These are phyloP conservation scores for Dolomedes plantarius DNA, from an alignment of 2,888 invertebrate genomes.

Conservation along the genomic window DNA sequence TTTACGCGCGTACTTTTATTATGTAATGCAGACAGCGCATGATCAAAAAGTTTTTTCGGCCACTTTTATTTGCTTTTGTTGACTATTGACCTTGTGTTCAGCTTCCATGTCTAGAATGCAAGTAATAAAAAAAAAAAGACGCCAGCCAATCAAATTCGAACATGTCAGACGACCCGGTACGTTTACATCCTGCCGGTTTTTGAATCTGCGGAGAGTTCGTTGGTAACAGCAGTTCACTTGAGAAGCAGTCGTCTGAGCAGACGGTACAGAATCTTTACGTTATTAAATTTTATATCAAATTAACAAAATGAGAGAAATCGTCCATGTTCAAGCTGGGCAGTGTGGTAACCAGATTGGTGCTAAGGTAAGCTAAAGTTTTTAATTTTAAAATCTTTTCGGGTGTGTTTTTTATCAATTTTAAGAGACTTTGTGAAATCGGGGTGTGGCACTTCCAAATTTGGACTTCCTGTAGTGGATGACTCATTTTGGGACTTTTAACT, in stretches of 20 bases:
- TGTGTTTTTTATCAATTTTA: neutral
- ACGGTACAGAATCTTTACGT: neutral
- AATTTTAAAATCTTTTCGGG: no score
- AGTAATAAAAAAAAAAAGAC: constrained; percentile 24
- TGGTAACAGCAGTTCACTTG: neutral
- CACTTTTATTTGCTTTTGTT: neutral
- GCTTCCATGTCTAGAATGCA: constrained; percentile 29
- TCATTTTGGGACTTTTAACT: no score
- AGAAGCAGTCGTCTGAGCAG: no score
- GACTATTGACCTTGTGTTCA: constrained; percentile 52
- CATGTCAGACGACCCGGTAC: constrained; percentile 10
- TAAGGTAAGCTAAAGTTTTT: constrained; percentile 76
- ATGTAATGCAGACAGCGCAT: no score
- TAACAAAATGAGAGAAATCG: constrained; percentile 77
- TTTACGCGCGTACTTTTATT: no score
- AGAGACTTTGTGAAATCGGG: neutral
- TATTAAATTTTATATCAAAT: neutral
- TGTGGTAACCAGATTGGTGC: constrained; percentile 80
- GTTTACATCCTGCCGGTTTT: constrained; percentile 33
- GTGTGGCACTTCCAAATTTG: no score
- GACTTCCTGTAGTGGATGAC: no score
- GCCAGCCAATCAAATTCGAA: constrained; percentile 31
- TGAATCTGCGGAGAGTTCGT: neutral
- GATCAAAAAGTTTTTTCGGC: neutral
- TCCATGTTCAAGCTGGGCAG: constrained; percentile 79